phyloP scores from a whole-genome alignment of 2,888 invertebrate genomes.

The Oeneis ivallda region DNA sequence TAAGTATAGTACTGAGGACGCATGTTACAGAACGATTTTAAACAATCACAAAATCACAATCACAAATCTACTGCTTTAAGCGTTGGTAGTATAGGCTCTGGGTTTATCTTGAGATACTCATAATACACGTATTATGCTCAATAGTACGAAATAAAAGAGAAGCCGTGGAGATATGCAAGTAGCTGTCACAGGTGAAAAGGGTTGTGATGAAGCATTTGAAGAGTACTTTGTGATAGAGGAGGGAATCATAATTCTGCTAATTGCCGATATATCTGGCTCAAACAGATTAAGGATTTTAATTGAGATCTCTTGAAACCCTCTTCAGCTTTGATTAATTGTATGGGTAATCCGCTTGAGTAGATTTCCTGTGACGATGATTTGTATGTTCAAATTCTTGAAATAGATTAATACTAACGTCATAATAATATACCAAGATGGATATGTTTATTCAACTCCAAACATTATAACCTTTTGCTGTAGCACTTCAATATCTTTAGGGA shows the following conservation, averaged over 20 bases:
- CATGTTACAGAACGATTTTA: no score
- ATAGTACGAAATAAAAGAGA: background rate
- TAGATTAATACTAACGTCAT: constrained; percentile 1
- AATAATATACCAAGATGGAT: background rate
- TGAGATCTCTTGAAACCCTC: constrained; percentile 20
- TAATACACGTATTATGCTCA: background rate
- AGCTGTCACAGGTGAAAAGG: constrained; percentile 57
- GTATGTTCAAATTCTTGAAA: background rate
- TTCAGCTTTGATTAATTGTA: constrained; percentile 25
- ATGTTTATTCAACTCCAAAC: background rate
- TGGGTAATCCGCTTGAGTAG: constrained; percentile 7
- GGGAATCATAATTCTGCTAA: constrained; percentile 30
- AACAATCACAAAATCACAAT: no score
- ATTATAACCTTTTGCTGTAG: no score
- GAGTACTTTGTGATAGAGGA: constrained; percentile 46
- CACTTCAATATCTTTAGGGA: no score
- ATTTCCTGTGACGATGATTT: constrained; percentile 1
- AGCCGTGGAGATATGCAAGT: constrained; percentile 42
- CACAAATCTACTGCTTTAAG: no score
- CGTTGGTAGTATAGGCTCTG: no score
- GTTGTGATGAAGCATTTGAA: constrained; percentile 49
- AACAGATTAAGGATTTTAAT: constrained; percentile 29
- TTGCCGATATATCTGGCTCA: constrained; percentile 25
- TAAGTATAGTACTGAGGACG: no score
- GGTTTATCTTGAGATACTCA: no score